Evolutionary conservation across 2,113 vertebrate species (phyloP).

Genomic region (Campylorhamphus procurvoides): DNA sequence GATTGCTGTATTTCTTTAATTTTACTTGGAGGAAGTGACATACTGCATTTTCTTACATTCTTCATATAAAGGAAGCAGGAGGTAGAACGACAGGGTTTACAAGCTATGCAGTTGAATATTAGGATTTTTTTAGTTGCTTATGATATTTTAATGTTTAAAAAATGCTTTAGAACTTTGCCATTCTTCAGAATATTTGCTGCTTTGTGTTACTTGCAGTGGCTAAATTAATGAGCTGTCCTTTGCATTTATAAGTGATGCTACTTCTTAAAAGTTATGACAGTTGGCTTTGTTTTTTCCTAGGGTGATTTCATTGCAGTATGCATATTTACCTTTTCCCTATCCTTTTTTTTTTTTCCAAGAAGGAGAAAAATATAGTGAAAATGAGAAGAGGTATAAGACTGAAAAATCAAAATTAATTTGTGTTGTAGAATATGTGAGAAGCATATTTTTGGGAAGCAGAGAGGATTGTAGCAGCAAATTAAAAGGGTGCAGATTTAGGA

Average conservation of each 20-base stretch:
- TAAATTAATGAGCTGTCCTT: neutral
- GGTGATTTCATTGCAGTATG: neutral
- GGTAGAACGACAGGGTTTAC: neutral
- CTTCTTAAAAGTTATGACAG: neutral
- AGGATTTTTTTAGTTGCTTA: neutral
- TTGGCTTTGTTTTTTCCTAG: neutral
- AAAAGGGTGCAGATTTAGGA: neutral
- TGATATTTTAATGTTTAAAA: neutral
- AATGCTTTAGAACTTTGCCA: neutral
- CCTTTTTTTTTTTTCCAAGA: neutral
- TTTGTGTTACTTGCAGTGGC: neutral
- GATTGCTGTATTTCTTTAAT: neutral
- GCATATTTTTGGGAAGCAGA: neutral
- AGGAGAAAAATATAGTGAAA: neutral
- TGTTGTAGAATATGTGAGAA: neutral
- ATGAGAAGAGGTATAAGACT: neutral
- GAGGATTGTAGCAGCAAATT: neutral
- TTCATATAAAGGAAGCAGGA: neutral
- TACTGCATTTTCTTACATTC: neutral
- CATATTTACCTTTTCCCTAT: neutral
- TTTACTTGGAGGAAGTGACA: neutral
- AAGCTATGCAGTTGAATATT: neutral
- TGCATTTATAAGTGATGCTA: neutral
- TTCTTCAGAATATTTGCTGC: neutral
- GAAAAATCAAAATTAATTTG: neutral